A percentile compares a stretch with the other conserved stretches of the same genome.
These are phyloP conservation scores for Scomber japonicus DNA, from an alignment of 2,113 vertebrate genomes.

Conservation along the genomic window DNA sequence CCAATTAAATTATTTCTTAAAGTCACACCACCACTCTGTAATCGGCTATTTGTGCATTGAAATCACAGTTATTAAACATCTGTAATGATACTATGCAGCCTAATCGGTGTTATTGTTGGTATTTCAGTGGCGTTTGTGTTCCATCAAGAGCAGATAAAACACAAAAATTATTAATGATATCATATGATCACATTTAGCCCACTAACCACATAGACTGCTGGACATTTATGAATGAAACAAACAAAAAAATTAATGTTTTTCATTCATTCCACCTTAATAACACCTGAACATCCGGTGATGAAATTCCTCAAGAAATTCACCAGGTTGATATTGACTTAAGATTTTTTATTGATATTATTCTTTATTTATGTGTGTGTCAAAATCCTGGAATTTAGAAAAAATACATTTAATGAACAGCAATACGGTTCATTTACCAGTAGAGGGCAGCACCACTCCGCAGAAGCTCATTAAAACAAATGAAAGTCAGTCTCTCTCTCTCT, in stretches of 20 bases:
- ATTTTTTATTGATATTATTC: not conserved
- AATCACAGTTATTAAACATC: not conserved
- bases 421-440: slow-evolving; percentile 40
- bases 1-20: too few relatives aligned
- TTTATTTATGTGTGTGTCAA: too few relatives aligned
- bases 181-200: not conserved
- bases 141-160: too few relatives aligned
- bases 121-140: not conserved
- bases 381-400: not conserved
- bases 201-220: not conserved
- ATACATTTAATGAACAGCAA: not conserved
- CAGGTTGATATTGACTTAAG: too few relatives aligned
- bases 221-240: not conserved
- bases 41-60: not conserved
- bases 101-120: not conserved
- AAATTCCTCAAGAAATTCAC: not conserved
- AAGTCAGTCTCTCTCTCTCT: not conserved
- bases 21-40: not conserved
- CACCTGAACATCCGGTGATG: not conserved
- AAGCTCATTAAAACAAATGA: not conserved
- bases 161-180: too few relatives aligned
- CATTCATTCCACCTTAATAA: not conserved
- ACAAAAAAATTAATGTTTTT: not conserved
- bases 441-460: slow-evolving; percentile 64
- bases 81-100: not conserved